Evolutionary conservation across 2,113 vertebrate genomes (phyloP).

Genomic region (Chroicocephalus ridibundus): DNA sequence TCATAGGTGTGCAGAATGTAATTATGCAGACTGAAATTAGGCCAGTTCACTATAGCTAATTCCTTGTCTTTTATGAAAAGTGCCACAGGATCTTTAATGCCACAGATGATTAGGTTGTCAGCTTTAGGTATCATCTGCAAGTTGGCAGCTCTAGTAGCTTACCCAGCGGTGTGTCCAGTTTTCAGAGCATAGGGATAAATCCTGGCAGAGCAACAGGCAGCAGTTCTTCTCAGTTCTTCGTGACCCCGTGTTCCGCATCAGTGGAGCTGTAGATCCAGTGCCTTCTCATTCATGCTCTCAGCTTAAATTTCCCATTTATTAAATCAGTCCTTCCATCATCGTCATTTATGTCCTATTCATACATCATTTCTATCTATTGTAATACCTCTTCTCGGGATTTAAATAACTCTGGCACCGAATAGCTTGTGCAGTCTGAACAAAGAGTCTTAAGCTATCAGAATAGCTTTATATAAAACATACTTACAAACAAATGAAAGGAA

Average conservation of each 20-base stretch:
- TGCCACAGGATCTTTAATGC: constrained; percentile 11
- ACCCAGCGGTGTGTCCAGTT: not conserved
- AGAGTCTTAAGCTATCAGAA: constrained; percentile 2
- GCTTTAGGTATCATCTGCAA: not conserved
- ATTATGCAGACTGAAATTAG: constrained; percentile 47
- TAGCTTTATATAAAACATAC: constrained; percentile 16
- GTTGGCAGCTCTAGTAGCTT: constrained; percentile 4
- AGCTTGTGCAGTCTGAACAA: not conserved
- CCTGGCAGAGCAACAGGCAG: not conserved
- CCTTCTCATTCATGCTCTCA: constrained; percentile 16
- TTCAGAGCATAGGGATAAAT: not conserved
- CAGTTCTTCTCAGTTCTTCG: not conserved
- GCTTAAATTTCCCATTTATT: constrained; percentile 11
- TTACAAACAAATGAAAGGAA: not conserved
- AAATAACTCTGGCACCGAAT: constrained; percentile 6
- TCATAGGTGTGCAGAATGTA: constrained; percentile 5
- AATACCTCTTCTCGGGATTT: constrained; percentile 18
- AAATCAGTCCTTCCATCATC: constrained; percentile 17
- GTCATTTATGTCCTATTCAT: constrained; percentile 7
- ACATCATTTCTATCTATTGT: constrained; percentile 19
- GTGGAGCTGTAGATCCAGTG: not conserved
- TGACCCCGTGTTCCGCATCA: not conserved
- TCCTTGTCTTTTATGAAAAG: not conserved
- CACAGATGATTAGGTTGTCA: not conserved
- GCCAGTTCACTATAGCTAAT: constrained; percentile 27